Evolutionary conservation across 2,113 vertebrate species (phyloP).

Genomic region (Gila orcuttii): DNA sequence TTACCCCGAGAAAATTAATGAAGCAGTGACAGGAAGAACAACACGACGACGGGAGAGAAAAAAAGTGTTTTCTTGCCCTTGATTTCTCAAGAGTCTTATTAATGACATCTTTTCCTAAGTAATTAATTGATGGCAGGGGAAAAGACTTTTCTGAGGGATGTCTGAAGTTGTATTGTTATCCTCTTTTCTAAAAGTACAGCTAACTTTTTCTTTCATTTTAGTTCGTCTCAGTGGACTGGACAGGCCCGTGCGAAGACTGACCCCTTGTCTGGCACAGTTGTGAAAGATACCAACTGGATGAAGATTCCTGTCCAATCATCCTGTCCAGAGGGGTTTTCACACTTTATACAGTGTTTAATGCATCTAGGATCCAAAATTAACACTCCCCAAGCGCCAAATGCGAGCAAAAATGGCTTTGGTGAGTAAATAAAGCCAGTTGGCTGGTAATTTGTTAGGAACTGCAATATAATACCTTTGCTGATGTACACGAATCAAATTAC

Average conservation of each 20-base stretch:
- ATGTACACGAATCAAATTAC: background rate
- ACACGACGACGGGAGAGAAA: conserved; percentile 41
- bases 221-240: background rate
- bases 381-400: background rate
- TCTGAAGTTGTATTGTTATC: background rate
- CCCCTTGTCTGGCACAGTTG: background rate
- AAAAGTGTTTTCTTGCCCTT: conserved; percentile 66
- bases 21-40: conserved; percentile 68
- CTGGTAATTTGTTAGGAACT: background rate
- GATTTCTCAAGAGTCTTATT: conserved; percentile 77
- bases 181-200: background rate
- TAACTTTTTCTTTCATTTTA: conserved; percentile 1
- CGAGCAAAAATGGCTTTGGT: background rate
- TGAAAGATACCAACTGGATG: background rate
- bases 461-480: background rate
- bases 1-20: conserved; percentile 79
- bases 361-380: background rate
- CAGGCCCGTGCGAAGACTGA: background rate
- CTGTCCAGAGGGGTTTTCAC: background rate
- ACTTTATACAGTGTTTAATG: background rate
- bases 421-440: conserved; percentile 11
- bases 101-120: conserved; percentile 72
- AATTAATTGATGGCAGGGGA: conserved; percentile 67
- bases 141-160: conserved; percentile 21
- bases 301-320: background rate